Evolutionary conservation across 2,797 vertebrate species (phyloP), one percentile per base, ranked within the genome.

Genomic region (Miichthys miiuy): DNA sequence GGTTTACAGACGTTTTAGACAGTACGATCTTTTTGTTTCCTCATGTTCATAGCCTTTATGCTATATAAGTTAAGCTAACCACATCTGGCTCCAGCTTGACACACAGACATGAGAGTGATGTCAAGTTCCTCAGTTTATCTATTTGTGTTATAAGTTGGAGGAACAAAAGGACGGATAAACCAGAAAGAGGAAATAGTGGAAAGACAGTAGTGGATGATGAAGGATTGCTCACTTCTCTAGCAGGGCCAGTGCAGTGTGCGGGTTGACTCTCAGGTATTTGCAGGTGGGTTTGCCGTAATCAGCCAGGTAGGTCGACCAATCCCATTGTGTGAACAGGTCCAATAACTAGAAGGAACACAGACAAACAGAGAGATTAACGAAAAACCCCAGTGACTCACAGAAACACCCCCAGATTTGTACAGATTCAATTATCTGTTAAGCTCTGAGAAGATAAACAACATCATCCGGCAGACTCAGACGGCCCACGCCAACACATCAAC

Each of bases 251-350:
- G 98, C 97, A 0, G 96, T 98, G 60, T 96, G 95, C 0, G 98
- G 98, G 89, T 97, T 99, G 50, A 99, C 98, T 0, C 97, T 94
- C 68, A 99, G 97, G 84, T 99, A 99, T 81, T 96, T 98, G 94
- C 97, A 98, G 69, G 93, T 96, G 34, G 97, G 94, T 41, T 97
- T 97, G 1, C 98, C 97, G 0, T 98, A 99, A 84, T 99, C 98
- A 0, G 97, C 98, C 88, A 99, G 88, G 87, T 99, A 99, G 0
- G 97, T 97, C 0, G 97, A 97, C 98, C 98, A 99, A 65, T 99
- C 98, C 98, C 98, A 99, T 83, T 97, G 96, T 51, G 96, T 97
- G 91, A 99, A 99, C 30, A 99, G 95, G 55, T 99, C 97, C 84
- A 99, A 90, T 38, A 99, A 91, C 97, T 99, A 87, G 20, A 80